Conservation (phyloP, 2,113 vertebrate genomes). For the Raja brachyura region DNA sequence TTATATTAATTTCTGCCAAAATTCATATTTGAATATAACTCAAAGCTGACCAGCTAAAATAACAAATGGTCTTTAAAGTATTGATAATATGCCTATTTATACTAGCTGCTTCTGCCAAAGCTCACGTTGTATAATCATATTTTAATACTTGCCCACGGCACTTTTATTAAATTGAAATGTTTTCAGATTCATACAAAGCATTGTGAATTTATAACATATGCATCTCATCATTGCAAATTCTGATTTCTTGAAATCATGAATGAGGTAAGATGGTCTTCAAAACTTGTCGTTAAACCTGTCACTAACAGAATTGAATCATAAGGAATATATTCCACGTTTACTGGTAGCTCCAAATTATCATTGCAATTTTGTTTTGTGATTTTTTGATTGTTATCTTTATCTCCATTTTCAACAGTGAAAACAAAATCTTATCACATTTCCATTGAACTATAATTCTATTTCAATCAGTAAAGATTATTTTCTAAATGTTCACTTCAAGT, state of each 20-base stretch:
- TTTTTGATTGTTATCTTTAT: neutral
- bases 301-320: neutral
- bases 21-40: neutral
- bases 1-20: neutral
- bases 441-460: neutral
- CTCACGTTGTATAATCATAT: neutral
- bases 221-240: neutral
- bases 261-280: neutral
- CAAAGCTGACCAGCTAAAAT: neutral
- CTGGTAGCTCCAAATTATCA: neutral
- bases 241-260: neutral
- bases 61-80: neutral
- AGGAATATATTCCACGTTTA: neutral
- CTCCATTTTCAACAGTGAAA: neutral
- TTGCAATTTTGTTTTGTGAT: neutral
- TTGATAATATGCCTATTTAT: neutral
- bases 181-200: neutral
- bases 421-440: neutral
- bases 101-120: neutral
- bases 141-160: neutral
- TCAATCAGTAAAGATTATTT: neutral
- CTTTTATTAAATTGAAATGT: neutral
- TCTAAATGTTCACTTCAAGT: neutral
- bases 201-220: neutral
- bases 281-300: neutral